Evolutionary conservation across 2,888 invertebrate genomes (phyloP).

Genomic region (Trachelus troglodyta): DNA sequence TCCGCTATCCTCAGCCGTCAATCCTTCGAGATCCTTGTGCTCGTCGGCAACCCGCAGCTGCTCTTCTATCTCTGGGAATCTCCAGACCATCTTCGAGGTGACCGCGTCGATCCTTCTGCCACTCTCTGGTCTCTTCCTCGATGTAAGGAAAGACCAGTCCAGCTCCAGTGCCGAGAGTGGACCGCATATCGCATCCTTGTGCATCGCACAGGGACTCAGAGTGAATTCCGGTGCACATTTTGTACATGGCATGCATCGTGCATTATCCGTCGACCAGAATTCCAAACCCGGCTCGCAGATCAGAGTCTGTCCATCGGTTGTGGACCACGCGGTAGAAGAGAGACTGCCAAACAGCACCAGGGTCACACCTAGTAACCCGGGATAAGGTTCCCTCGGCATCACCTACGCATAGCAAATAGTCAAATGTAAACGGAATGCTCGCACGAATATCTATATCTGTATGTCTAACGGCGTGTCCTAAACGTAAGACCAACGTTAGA

Average conservation of each 20-base stretch:
- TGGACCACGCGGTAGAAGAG: slow-evolving; percentile 21
- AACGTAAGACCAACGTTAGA: neutral
- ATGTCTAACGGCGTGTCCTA: neutral
- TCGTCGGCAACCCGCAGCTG: slow-evolving; percentile 22
- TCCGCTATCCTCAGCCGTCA: neutral
- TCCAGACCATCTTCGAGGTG: slow-evolving; percentile 42
- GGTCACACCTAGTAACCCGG: slow-evolving; percentile 48
- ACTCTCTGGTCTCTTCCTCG: slow-evolving; percentile 64
- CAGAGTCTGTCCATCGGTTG: slow-evolving; percentile 36
- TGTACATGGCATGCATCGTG: slow-evolving; percentile 78
- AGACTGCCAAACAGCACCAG: slow-evolving; percentile 46
- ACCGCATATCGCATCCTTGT: slow-evolving; percentile 81
- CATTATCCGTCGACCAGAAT: slow-evolving; percentile 77
- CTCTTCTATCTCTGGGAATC: slow-evolving; percentile 34
- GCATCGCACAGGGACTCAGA: slow-evolving; percentile 78
- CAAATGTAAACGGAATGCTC: neutral
- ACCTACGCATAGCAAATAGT: slow-evolving; percentile 36
- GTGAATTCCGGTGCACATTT: slow-evolving; percentile 76
- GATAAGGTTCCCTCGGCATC: slow-evolving; percentile 50
- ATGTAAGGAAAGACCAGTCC: slow-evolving; percentile 71
- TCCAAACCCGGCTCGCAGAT: slow-evolving; percentile 70
- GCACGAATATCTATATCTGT: neutral
- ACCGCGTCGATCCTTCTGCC: slow-evolving; percentile 25
- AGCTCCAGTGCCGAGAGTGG: slow-evolving; percentile 75
- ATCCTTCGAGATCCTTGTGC: neutral